Percentiles rank a stretch among this genome's conserved stretches.
Evolutionary conservation across 2,113 vertebrate genomes (phyloP).

Genomic region (Leiothrix lutea): DNA sequence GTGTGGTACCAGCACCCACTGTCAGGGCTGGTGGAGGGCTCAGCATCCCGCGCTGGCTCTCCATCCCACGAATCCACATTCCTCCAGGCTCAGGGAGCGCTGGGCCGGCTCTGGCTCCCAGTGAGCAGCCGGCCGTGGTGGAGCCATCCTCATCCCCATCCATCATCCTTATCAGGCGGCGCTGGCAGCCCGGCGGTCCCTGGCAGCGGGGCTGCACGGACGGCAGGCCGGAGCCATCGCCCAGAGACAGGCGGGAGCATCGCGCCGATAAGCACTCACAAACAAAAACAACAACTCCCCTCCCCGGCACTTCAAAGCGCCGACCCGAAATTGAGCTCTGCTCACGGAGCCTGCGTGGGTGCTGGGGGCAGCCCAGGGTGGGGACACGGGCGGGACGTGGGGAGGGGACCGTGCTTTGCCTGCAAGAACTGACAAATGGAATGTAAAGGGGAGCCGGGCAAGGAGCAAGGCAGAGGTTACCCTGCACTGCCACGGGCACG

Average conservation of each 20-base stretch:
- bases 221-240: constrained; percentile 47
- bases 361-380: not conserved
- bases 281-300: constrained; percentile 84
- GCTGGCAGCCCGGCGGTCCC: constrained; percentile 77
- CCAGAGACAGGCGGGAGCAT: constrained; percentile 57
- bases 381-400: rapidly evolving
- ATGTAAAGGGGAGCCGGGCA: not conserved
- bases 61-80: constrained; percentile 13
- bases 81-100: constrained; percentile 59
- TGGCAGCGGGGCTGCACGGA: constrained; percentile 57
- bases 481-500: rapidly evolving
- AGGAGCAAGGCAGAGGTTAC: not conserved
- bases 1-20: not conserved
- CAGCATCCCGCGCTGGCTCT: not conserved
- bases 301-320: constrained; percentile 83
- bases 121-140: constrained; percentile 81
- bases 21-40: not conserved
- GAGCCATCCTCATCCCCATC: constrained; percentile 89
- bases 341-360: constrained; percentile 7
- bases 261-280: constrained; percentile 72
- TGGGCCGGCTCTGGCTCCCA: constrained; percentile 78
- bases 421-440: rapidly evolving
- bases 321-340: constrained; percentile 43
- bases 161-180: constrained; percentile 92
- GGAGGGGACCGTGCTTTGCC: not conserved